Percentiles rank a stretch among this genome's conserved stretches.
phyloP scores from a whole-genome alignment of 2,113 vertebrate species.

The Menura novaehollandiae region DNA sequence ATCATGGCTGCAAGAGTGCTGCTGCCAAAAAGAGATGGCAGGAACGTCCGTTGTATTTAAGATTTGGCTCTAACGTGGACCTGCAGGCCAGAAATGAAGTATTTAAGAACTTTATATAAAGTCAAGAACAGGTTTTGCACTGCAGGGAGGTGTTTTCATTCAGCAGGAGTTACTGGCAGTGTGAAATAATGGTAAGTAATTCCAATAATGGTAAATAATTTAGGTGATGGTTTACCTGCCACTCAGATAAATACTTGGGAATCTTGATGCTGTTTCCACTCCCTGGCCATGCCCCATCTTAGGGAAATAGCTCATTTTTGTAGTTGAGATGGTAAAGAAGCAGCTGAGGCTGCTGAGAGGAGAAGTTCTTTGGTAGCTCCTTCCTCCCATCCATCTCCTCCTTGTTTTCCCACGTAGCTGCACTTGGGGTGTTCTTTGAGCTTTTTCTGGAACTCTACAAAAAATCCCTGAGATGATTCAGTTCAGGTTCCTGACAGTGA shows the following conservation, averaged over 20 bases:
- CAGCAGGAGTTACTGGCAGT: neutral
- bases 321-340: neutral
- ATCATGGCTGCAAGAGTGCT: accelerated
- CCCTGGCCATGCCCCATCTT: neutral
- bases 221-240: neutral
- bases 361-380: neutral
- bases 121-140: neutral
- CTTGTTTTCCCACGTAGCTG: neutral
- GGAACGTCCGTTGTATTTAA: neutral
- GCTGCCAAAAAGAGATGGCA: neutral
- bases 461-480: neutral
- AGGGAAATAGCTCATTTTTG: neutral
- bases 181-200: neutral
- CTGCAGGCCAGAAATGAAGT: neutral
- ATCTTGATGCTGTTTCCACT: neutral
- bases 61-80: neutral
- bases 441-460: neutral
- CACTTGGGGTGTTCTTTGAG: neutral
- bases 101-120: accelerated
- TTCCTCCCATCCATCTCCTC: neutral
- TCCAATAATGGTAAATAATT: neutral
- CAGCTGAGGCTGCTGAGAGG: neutral
- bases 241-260: neutral
- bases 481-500: neutral
- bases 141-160: neutral